A percentile compares a stretch with the other conserved stretches of the same genome.
These are phyloP conservation scores for Caenorhabditis latens DNA, from an alignment of 1,140 invertebrate genomes.

Conservation along the genomic window DNA sequence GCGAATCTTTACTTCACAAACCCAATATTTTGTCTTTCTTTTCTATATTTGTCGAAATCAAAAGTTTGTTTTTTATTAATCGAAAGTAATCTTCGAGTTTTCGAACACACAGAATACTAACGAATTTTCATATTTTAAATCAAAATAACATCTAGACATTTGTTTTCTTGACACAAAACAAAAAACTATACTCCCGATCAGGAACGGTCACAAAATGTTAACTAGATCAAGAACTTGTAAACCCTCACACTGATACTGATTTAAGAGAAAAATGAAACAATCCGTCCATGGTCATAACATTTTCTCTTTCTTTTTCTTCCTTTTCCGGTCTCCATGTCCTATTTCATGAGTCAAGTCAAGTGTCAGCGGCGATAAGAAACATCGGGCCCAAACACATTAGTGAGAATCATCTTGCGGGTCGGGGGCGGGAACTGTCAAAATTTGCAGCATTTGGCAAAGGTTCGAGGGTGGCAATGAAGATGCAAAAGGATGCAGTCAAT, in stretches of 20 bases:
- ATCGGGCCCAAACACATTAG: constrained; percentile 41
- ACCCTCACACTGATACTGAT: background rate
- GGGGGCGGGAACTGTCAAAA: constrained; percentile 17
- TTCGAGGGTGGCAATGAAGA: constrained; percentile 36
- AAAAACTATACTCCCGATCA: background rate
- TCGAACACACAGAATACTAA: too few species aligned
- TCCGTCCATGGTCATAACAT: background rate
- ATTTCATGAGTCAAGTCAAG: constrained; percentile 28
- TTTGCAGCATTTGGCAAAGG: constrained; percentile 38
- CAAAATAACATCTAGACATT: too few species aligned
- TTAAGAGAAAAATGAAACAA: background rate
- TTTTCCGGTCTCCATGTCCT: constrained; percentile 43
- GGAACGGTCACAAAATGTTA: background rate
- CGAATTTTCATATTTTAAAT: too few species aligned
- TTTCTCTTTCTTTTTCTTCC: background rate
- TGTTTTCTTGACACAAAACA: too few species aligned
- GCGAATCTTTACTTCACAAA: too few species aligned
- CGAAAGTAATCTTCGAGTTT: too few species aligned
- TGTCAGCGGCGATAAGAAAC: constrained; percentile 1
- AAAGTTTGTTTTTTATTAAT: too few species aligned
- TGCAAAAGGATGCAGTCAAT: constrained; percentile 2
- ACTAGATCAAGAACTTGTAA: background rate
- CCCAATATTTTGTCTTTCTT: too few species aligned
- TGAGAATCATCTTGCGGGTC: constrained; percentile 21
- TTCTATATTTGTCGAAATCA: too few species aligned